phyloP scores from a whole-genome alignment of 2,113 vertebrate species.

The Rhabdornis inornatus region DNA sequence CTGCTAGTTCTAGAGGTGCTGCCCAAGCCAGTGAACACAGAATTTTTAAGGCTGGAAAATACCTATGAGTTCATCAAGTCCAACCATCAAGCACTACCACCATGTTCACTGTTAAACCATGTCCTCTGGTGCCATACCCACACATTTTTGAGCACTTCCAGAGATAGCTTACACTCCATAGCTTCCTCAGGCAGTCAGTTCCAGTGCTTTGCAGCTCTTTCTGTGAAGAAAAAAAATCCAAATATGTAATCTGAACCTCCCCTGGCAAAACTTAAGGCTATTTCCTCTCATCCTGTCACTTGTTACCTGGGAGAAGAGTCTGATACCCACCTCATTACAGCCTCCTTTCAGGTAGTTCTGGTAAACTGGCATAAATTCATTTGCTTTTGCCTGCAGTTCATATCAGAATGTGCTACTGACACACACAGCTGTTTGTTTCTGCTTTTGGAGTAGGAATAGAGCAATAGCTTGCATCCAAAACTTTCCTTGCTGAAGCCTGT shows the following conservation, averaged over 20 bases:
- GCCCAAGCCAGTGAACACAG: neutral
- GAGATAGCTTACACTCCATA: neutral
- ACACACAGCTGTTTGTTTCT: neutral
- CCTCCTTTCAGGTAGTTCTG: neutral
- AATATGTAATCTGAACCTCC: neutral
- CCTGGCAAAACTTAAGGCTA: neutral
- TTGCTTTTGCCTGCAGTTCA: neutral
- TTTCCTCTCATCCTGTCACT: neutral
- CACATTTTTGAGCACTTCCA: neutral
- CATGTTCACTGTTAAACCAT: neutral
- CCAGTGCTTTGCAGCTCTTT: neutral
- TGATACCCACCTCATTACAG: neutral
- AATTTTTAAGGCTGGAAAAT: neutral
- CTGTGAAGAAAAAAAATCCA: neutral
- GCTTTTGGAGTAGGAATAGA: neutral
- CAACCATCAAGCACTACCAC: too few relatives aligned
- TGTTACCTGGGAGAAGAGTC: neutral
- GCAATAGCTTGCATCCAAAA: neutral
- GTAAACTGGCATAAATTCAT: neutral
- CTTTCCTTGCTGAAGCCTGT: neutral
- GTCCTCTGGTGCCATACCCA: neutral
- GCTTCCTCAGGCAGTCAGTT: neutral
- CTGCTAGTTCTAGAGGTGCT: neutral
- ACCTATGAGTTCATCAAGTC: neutral
- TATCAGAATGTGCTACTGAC: neutral